Percentiles rank a stretch among this genome's conserved stretches.
Evolutionary conservation across 2,888 invertebrate species (phyloP).

Genomic region (Tillus elongatus): DNA sequence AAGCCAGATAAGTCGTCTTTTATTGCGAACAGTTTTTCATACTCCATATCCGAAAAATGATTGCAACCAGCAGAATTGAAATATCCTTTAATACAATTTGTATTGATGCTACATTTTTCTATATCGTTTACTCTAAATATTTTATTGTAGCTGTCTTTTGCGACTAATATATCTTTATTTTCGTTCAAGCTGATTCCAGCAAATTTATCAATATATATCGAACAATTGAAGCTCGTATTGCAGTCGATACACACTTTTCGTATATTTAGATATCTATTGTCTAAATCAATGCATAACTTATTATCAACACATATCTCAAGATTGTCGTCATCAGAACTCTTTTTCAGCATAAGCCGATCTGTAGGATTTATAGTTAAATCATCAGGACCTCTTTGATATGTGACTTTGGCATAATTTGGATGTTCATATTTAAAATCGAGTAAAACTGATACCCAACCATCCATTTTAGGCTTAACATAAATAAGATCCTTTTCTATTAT

Average conservation of each 20-base stretch:
- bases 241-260: neutral
- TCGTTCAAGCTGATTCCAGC: neutral
- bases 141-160: constrained; percentile 1
- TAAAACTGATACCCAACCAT: constrained; percentile 12
- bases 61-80: neutral
- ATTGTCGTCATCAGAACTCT: too few species aligned
- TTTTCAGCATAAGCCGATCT: too few species aligned
- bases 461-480: constrained; percentile 7
- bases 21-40: constrained; percentile 1
- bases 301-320: neutral
- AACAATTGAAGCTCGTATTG: neutral
- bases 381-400: neutral
- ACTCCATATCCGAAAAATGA: neutral
- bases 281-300: neutral
- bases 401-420: constrained; percentile 8
- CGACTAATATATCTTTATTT: neutral
- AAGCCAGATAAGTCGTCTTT: neutral
- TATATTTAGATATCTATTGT: neutral
- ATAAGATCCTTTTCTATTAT: neutral
- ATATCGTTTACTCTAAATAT: neutral
- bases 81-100: neutral
- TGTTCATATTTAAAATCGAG: constrained; percentile 9
- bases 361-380: too few species aligned
- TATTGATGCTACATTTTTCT: constrained; percentile 3
- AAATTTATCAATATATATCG: neutral